Evolutionary conservation across 2,797 vertebrate species (phyloP).

Genomic region (Centropyge bicolor): DNA sequence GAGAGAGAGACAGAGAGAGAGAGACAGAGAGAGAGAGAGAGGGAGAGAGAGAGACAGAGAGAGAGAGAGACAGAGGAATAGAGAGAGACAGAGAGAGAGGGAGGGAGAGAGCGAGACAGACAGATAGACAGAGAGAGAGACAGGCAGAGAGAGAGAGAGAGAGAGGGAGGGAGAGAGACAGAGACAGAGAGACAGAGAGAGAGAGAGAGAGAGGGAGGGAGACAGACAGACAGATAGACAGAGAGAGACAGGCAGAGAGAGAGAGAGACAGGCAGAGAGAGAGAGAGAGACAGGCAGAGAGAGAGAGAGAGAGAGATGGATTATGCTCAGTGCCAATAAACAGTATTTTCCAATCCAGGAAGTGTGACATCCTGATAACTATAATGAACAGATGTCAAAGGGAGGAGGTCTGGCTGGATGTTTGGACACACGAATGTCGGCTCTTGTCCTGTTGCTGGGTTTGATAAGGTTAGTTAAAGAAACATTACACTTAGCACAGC

Average conservation of each 20-base stretch:
- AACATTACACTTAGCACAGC: neutral
- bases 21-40: neutral
- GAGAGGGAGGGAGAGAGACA: slow-evolving; percentile 21
- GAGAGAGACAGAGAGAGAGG: neutral
- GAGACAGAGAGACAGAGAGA: neutral
- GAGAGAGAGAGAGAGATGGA: neutral
- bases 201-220: neutral
- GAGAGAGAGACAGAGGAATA: neutral
- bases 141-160: neutral
- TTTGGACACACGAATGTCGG: neutral
- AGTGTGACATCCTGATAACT: neutral
- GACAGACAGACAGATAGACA: too few species aligned
- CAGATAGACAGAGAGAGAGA: neutral
- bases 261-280: neutral
- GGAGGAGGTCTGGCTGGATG: neutral
- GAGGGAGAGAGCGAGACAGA: neutral
- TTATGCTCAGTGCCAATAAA: neutral
- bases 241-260: neutral
- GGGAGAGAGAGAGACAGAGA: neutral
- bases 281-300: neutral
- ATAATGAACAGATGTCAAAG: neutral
- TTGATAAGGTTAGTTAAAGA: neutral
- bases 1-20: neutral
- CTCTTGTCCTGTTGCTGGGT: neutral
- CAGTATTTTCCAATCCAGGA: neutral